Base-by-base conservation (phyloP, 2,797 vertebrate genomes). In the Nothura maculosa region DNA sequence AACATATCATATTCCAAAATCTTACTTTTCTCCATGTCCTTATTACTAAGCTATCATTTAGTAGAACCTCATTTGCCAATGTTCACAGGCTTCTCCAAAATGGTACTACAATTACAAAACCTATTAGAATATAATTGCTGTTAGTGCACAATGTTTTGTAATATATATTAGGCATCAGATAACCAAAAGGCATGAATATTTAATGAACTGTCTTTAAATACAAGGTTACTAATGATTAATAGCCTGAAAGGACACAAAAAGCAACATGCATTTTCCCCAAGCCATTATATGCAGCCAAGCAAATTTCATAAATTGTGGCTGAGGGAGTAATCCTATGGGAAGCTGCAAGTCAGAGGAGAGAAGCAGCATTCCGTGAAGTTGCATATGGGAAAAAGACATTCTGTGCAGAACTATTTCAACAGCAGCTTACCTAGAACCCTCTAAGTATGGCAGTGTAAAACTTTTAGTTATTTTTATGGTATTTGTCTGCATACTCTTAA, bases 51-150 rank as follows among this genome's bases (percentile, higher is more conserved):
- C 22, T 93, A 67, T 95, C 62, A 63, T 58, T 90, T 89, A 60
- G 19, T 14, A 81, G 67, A 93, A 78, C 92, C 66, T 93, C 64
- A 38, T 54, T 64, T 38, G 54, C 34, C 69, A 78, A 93, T 95
- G 90, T 90, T 93, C 68, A 88, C 24, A 90, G 70, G 16, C 43
- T 91, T 94, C 54, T 92, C 32, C 63, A 83, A 79, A 75, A 80
- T 73, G 34, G 72, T 84, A 24, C 81, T 89, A 69, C 81, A 87
- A 88, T 95, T 95, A 90, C 89, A 97, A 95, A 96, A 82, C 38
- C 91, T 95, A 96, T 97, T 97, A 97, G 92, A 96, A 81, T 57
- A 94, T 95, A 96, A 96, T 85, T 95, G 92, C 96, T 96, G 89
- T 69, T 87, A 89, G 66, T 62, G 77, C 92, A 91, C 76, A 92